Base-by-base conservation (phyloP, 2,888 invertebrate species). In the Rhodophaea formosa region DNA sequence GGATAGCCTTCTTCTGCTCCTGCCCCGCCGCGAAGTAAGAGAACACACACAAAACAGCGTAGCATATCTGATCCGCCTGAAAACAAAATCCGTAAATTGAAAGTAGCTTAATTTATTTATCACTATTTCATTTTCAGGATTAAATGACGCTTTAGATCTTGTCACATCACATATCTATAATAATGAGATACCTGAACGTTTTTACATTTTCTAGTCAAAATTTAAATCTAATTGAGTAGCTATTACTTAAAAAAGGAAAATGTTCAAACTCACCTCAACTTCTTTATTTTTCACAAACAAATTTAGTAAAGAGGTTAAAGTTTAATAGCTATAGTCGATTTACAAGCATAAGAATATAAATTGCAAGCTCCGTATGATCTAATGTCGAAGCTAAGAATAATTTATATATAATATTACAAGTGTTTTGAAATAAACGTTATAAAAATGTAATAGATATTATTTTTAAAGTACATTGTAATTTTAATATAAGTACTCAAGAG, bases 1-100 rank as follows among this genome's bases (percentile, higher is more conserved):
- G 69, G 15, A 92, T 91, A 1, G 83, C 82, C 71, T 93, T 93
- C 80, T 93, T 93, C 77, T 95, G 95, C 71, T 96, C 96, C 68
- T 95, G 94, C 0, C 97, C 97, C 58, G 99, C 99, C 62, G 99
- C 99, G 81, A 99, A 95, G 92, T 99, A 99, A 54, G 99, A 99
- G 92, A 99, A 99, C 69, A 99, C 98, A 93, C 99, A 99, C 72
- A 99, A 93, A 63, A 99, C 99, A 72, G 99, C 98, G 91, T 99
- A 99, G 91, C 99, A 99, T 79, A 99, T 99, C 91, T 99, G 98
- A 91, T 99, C 98, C 82, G 99, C 98, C 99, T 99, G 91, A 0
- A 71, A 68, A 54, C 7, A 29, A 10, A 39, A 12, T n/a, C 3
- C 3, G 12, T 39, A 12, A 5, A 1, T 39, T 3, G 23, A 23